Base-by-base conservation (phyloP, 2,797 vertebrate genomes). In the Leptoclinus maculatus region DNA sequence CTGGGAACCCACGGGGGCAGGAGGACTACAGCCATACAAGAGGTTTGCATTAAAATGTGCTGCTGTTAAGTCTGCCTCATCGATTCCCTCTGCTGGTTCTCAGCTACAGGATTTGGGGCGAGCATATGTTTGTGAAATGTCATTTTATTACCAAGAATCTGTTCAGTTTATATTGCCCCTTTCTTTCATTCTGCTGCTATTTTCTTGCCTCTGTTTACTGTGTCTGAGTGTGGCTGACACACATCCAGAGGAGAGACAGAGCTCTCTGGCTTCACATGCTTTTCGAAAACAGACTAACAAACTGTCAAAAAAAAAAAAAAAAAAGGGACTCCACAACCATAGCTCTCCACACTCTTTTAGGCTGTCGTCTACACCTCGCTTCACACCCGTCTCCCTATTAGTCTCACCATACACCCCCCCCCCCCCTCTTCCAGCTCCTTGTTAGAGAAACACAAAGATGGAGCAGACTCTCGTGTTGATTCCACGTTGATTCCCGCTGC, bases 1-100 rank as follows among this genome's bases (percentile, higher is more conserved):
- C 84, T 71, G 6, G 76, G 73, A 86, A 74, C 63, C 70, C 71
- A 76, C 27, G 39, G 71, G 43, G 71, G 59, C 45, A 29, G 62
- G 32, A 76, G 70, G n/a, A 81, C 80, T 73, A 47, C 78, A 87
- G 75, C 67, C 16, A 60, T 41, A 62, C 64, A 66, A 23, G 16
- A 69, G 66, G 32, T 23, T 13, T 64, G 36, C 47, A 79, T 80
- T 72, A 27, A 88, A 75, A 86, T 65, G 56, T 38, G 66, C 63
- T 83, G 65, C 70, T 71, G 41, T 63, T 2, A 56, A 53, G 10
- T 5, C 60, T 13, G 57, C 34, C n/a, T 73, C 11, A 0, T 57
- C 12, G 51, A 12, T 49, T 68, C 68, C 29, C 63, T 59, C 43
- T 70, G 17, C 66, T 54, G 19, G 64, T 69, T 60, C 69, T 84